phyloP scores from a whole-genome alignment of 2,797 vertebrate genomes.

The Yasuhikotakia modesta region DNA sequence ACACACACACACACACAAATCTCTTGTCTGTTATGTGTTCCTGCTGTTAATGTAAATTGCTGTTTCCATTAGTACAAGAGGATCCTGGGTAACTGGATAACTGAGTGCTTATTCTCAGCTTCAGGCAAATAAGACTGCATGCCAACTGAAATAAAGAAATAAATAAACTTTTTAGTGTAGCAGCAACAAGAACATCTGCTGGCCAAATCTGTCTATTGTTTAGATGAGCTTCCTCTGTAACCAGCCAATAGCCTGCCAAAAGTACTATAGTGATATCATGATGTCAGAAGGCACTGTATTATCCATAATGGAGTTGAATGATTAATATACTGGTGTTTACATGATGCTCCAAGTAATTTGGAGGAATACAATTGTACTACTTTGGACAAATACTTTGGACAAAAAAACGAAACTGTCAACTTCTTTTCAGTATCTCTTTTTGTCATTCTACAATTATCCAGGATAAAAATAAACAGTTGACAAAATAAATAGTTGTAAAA shows the following conservation, averaged over 20 bases:
- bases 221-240: constrained; percentile 3
- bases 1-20: constrained; percentile 6
- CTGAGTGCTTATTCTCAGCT: constrained; percentile 47
- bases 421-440: too few relatives aligned
- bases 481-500: too few relatives aligned
- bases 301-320: too few relatives aligned
- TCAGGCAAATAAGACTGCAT: constrained; percentile 28
- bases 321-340: too few relatives aligned
- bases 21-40: constrained; percentile 27
- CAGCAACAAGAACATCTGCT: constrained; percentile 8
- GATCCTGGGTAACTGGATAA: constrained; percentile 46
- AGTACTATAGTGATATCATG: too few relatives aligned
- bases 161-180: not conserved
- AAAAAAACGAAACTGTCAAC: too few relatives aligned
- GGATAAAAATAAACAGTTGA: too few relatives aligned
- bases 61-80: constrained; percentile 46
- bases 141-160: constrained; percentile 23
- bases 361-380: too few relatives aligned
- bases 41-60: constrained; percentile 29
- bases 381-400: too few relatives aligned
- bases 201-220: constrained; percentile 4
- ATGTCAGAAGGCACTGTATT: too few relatives aligned
- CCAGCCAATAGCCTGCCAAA: not conserved
- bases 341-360: too few relatives aligned
- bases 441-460: too few relatives aligned